Percentiles rank a stretch among this genome's conserved stretches.
Conservation (phyloP, 2,113 vertebrate genomes). For the Lepisosteus oculatus region DNA sequence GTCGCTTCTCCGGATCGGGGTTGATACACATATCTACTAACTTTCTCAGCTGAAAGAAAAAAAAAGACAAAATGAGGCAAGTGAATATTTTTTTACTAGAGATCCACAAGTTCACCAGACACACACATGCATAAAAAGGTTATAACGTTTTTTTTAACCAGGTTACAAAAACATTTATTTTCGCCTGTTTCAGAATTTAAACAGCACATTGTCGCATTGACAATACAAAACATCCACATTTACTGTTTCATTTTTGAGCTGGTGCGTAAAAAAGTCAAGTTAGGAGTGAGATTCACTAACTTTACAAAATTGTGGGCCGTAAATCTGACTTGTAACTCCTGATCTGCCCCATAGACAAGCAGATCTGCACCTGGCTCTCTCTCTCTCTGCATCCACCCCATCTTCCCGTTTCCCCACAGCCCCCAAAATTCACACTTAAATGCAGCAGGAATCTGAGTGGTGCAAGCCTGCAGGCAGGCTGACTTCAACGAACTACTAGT, state of each 20-base stretch:
- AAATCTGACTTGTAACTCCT: slow-evolving; percentile 62
- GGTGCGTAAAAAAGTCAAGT: too few relatives aligned
- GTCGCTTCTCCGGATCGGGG: slow-evolving; percentile 95
- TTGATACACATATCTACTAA: slow-evolving; percentile 98
- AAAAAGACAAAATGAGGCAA: not conserved
- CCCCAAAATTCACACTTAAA: slow-evolving; percentile 74
- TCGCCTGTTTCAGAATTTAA: too few relatives aligned
- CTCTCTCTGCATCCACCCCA: slow-evolving; percentile 8
- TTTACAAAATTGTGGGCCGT: slow-evolving; percentile 59
- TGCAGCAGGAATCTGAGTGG: slow-evolving; percentile 62
- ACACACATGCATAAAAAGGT: too few relatives aligned
- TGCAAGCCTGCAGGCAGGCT: slow-evolving; percentile 81
- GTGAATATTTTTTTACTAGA: too few relatives aligned
- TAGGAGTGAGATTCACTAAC: not conserved
- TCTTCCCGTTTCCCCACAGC: slow-evolving; percentile 44
- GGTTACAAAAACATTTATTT: too few relatives aligned
- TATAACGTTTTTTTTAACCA: too few relatives aligned
- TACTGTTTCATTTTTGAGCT: too few relatives aligned
- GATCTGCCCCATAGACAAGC: slow-evolving; percentile 71
- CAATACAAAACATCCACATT: too few relatives aligned
- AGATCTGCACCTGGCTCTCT: slow-evolving; percentile 43
- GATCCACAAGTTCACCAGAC: too few relatives aligned
- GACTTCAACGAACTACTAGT: slow-evolving; percentile 81
- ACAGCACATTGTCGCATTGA: too few relatives aligned
- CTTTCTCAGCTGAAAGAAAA: slow-evolving; percentile 77